Base-by-base conservation (phyloP, 2,888 invertebrate species). In the Lithophane leautieri region DNA sequence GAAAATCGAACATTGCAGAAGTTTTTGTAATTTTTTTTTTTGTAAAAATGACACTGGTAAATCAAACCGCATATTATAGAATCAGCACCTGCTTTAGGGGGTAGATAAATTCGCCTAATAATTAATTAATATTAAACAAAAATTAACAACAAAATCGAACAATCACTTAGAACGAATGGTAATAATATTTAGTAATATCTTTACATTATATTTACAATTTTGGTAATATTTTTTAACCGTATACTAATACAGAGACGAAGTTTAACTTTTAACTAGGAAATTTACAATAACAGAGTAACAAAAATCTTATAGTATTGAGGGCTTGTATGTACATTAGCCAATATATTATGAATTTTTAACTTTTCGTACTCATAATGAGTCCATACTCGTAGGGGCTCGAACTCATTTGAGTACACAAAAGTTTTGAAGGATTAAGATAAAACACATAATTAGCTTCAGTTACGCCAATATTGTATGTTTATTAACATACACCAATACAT, bases 161-260 rank as follows among this genome's bases (percentile, higher is more conserved):
- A 95, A 95, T 94, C 92, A 93, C 95, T 95, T 95, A 93, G 91
- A 95, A 96, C 94, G 91, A 96, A 95, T 96, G 96, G 96, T 96
- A 96, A 96, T 96, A 96, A 94, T 95, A 94, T 95, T 95, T 96
- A 95, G 93, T 96, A 96, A 96, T 96, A 96, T 96, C 96, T 96
- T 95, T 96, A 96, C 96, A 96, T 89, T 89, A 88, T 96, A 96
- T 96, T 94, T 96, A 96, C 96, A 96, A 94, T 96, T 95, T 92
- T 96, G 96, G 96, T 96, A 95, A 92, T 89, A 88, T 93, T 90
- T 91, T 94, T 94, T 89, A 94, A 96, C 96, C 95, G 94, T 95
- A 96, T 94, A 95, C 94, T 95, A 95, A 94, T 95, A 95, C 94
- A 92, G 93, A 93, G 93, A 94, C 89, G 91, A 94, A 93, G 90